Evolutionary conservation across 2,113 vertebrate species (phyloP).

Genomic region (Hystrix brachyura): DNA sequence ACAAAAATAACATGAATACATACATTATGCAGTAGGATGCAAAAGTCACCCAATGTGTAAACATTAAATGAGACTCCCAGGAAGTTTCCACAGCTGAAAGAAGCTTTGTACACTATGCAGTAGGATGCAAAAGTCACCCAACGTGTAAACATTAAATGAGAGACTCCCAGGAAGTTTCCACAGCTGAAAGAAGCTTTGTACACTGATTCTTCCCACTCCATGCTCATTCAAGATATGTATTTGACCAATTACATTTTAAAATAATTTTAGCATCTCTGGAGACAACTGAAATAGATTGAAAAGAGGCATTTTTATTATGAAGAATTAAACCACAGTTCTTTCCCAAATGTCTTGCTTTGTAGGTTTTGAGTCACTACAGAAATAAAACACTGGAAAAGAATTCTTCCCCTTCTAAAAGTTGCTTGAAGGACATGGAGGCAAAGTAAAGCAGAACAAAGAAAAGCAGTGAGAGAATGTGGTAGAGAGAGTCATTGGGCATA

Average conservation of each 20-base stretch:
- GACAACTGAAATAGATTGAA: not conserved
- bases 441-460: not conserved
- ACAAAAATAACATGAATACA: not conserved
- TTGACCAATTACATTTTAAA: conserved; percentile 11
- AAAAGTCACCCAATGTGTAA: not conserved
- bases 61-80: not conserved
- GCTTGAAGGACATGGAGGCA: not conserved
- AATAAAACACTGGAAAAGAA: not conserved
- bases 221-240: not conserved
- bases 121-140: not conserved
- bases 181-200: not conserved
- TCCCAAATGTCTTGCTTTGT: conserved; percentile 40
- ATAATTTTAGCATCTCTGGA: not conserved
- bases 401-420: not conserved
- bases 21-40: not conserved
- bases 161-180: not conserved
- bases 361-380: conserved; percentile 44
- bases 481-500: not conserved
- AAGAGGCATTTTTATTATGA: conserved; percentile 14
- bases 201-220: not conserved
- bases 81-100: not conserved
- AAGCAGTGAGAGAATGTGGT: not conserved
- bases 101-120: not conserved
- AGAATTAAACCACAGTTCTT: conserved; percentile 18
- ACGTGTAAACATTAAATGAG: not conserved